These are phyloP conservation scores for Corythoichthys haematopterus DNA, from an alignment of 2,113 vertebrate genomes.

Conservation along the genomic window DNA sequence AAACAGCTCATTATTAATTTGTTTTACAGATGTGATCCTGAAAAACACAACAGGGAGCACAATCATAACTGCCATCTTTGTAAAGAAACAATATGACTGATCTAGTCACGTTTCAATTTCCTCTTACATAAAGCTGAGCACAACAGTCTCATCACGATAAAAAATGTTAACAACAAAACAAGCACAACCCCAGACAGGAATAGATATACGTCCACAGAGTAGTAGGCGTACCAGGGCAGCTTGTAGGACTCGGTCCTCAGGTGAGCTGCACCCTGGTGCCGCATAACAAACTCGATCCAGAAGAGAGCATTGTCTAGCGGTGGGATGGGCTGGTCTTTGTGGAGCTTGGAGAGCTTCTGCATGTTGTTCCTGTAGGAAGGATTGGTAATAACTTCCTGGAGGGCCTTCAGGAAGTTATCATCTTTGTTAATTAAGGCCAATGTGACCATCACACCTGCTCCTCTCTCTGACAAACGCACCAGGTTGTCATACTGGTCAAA, in stretches of 20 bases:
- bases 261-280: conserved; percentile 66
- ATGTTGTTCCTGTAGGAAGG: conserved; percentile 68
- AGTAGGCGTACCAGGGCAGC: conserved; percentile 66
- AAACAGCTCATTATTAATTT: conserved; percentile 14
- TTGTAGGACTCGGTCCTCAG: conserved; percentile 48
- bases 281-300: conserved; percentile 69
- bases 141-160: conserved; percentile 33
- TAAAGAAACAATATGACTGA: background rate
- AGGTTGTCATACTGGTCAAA: conserved; percentile 69
- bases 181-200: conserved; percentile 31
- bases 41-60: conserved; percentile 3
- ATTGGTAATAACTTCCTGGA: conserved; percentile 58
- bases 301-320: conserved; percentile 53
- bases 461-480: conserved; percentile 50
- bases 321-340: conserved; percentile 56
- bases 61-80: background rate
- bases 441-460: conserved; percentile 49
- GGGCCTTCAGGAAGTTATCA: conserved; percentile 44
- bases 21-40: conserved; percentile 9
- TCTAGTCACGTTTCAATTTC: conserved; percentile 54
- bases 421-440: conserved; percentile 45
- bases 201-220: conserved; percentile 54
- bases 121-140: conserved; percentile 23
- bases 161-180: conserved; percentile 12
- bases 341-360: conserved; percentile 64